phyloP scores from a whole-genome alignment of 2,888 invertebrate species.

The Nephrocerus scutellatus region DNA sequence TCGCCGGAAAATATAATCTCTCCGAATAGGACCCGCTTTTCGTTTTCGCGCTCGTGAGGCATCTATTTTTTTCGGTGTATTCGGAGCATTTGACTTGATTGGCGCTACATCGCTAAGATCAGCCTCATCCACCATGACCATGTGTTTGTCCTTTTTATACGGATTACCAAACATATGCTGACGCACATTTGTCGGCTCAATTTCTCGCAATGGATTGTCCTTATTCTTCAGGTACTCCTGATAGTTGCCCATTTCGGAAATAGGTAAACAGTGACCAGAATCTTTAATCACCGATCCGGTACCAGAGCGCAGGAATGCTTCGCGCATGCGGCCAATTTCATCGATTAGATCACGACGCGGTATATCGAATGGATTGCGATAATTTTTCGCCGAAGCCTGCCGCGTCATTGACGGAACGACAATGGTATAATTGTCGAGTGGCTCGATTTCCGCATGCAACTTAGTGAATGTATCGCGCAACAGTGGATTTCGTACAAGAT shows the following conservation, averaged over 20 bases:
- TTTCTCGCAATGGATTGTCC: conserved; percentile 85
- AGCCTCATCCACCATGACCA: conserved; percentile 92
- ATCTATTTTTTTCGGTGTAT: conserved; percentile 31
- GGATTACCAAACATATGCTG: conserved; percentile 99
- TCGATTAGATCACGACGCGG: conserved; percentile 80
- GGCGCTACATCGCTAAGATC: conserved; percentile 83
- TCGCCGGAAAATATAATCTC: conserved; percentile 48
- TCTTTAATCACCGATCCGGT: conserved; percentile 74
- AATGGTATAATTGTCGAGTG: conserved; percentile 77
- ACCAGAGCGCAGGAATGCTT: conserved; percentile 81
- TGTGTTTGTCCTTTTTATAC: conserved; percentile 96
- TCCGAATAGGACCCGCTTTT: conserved; percentile 57
- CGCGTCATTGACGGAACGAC: conserved; percentile 57
- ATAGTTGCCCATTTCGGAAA: conserved; percentile 99
- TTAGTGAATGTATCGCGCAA: conserved; percentile 75
- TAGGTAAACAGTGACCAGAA: conserved; percentile 89
- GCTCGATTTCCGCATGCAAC: conserved; percentile 76
- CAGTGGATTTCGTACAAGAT: conserved; percentile 73
- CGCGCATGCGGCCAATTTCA: conserved; percentile 90
- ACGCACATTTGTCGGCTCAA: conserved; percentile 89
- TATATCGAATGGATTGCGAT: conserved; percentile 94
- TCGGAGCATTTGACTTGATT: conserved; percentile 46
- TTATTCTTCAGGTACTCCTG: conserved; percentile 95
- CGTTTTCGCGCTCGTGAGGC: conserved; percentile 48
- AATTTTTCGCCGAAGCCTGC: conserved; percentile 57